phyloP scores from a whole-genome alignment of 2,797 vertebrate genomes.

The Orientallactaga sibirica region DNA sequence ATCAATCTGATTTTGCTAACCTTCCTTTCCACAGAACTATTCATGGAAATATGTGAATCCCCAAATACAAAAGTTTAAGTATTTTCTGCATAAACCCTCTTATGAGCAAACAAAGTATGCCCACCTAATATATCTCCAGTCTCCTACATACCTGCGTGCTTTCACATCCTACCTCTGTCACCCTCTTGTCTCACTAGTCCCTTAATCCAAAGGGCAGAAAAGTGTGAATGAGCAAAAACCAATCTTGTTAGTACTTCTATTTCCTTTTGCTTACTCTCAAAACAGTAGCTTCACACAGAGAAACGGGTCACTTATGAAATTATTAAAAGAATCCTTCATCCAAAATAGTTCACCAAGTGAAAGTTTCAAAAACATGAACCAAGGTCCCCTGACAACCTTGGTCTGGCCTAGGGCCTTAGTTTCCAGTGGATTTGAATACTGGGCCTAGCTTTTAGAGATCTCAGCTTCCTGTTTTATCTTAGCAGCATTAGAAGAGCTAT shows the following conservation, averaged over 20 bases:
- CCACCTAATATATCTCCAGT: constrained; percentile 44
- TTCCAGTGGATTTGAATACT: not conserved
- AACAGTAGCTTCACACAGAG: constrained; percentile 68
- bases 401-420: not conserved
- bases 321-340: constrained; percentile 73
- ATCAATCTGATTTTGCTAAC: constrained; percentile 83
- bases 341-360: constrained; percentile 59
- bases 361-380: constrained; percentile 48
- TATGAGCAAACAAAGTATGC: not conserved
- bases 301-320: constrained; percentile 71
- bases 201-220: constrained; percentile 58
- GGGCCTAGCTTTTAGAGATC: not conserved
- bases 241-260: constrained; percentile 70
- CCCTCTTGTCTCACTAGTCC: not conserved
- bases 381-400: not conserved
- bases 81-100: constrained; percentile 43
- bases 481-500: not conserved
- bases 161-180: not conserved
- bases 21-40: constrained; percentile 63
- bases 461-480: constrained; percentile 11
- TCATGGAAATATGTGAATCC: constrained; percentile 75
- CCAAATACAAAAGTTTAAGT: constrained; percentile 74
- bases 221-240: constrained; percentile 76
- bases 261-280: constrained; percentile 81
- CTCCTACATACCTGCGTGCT: not conserved